These are phyloP conservation scores for Stenodera caucasica DNA, from an alignment of 2,888 invertebrate genomes.

Conservation along the genomic window DNA sequence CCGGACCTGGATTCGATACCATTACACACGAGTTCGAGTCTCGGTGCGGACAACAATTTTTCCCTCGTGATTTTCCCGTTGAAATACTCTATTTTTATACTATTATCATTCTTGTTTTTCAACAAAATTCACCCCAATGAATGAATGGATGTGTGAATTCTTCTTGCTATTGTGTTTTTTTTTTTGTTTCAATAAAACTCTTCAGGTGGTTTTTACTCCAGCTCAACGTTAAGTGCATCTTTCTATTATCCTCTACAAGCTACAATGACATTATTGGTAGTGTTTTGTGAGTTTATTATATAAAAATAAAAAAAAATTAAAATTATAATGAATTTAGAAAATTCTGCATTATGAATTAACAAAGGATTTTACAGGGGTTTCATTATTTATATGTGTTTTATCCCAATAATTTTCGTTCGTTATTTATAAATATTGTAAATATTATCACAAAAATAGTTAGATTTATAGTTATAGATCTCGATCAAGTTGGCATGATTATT, in stretches of 20 bases:
- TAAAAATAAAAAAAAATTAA: constrained; percentile 31
- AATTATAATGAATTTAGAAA: constrained; percentile 22
- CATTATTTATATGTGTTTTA: constrained; percentile 33
- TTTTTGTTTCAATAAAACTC: constrained; percentile 31
- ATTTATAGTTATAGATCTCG: not conserved
- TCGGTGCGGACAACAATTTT: too few species aligned
- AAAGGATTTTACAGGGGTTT: constrained; percentile 29
- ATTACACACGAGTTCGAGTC: too few species aligned
- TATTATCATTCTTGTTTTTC: too few species aligned
- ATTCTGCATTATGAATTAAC: too few species aligned
- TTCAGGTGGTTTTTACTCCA: constrained; percentile 48
- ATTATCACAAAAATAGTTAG: not conserved
- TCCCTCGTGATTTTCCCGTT: too few species aligned
- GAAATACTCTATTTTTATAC: too few species aligned
- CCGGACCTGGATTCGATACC: too few species aligned
- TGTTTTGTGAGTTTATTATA: constrained; percentile 41
- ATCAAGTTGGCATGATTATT: constrained; percentile 21
- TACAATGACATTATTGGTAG: constrained; percentile 49
- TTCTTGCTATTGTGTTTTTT: constrained; percentile 22
- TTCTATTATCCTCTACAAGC: constrained; percentile 49
- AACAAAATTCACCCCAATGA: not conserved
- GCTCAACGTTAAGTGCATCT: constrained; percentile 49
- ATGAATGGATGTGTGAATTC: constrained; percentile 2
- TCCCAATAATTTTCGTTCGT: constrained; percentile 20
- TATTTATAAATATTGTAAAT: constrained; percentile 5